Percentiles rank a stretch among this genome's conserved stretches.
These are phyloP conservation scores for Triops cancriformis DNA, from an alignment of 1,140 invertebrate genomes.

Conservation along the genomic window DNA sequence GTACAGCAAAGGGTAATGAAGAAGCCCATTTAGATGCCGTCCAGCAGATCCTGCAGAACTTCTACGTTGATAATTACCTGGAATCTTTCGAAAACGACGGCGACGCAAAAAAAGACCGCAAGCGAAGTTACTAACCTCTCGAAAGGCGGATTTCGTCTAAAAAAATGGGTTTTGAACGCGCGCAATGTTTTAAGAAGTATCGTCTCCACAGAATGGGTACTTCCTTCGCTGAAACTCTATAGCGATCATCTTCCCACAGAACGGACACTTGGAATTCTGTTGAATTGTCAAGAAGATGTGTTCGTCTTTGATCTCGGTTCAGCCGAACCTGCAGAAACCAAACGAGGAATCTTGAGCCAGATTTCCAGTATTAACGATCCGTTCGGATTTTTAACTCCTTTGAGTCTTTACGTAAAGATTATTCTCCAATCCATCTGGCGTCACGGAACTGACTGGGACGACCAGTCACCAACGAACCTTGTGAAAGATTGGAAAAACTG, in stretches of 20 bases:
- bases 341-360: too few species aligned
- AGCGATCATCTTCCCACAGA: not conserved
- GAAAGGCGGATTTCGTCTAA: conserved; percentile 16
- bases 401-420: not conserved
- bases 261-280: conserved; percentile 14
- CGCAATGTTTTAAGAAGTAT: not conserved
- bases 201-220: not conserved
- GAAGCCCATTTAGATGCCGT: conserved; percentile 24
- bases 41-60: conserved; percentile 23
- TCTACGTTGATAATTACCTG: conserved; percentile 42
- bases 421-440: not conserved
- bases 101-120: conserved; percentile 17
- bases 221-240: not conserved
- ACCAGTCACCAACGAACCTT: not conserved
- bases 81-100: conserved; percentile 30
- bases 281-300: too few species aligned
- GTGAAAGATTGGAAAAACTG: not conserved
- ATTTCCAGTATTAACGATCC: not conserved
- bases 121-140: not conserved
- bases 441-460: not conserved
- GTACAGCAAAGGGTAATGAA: conserved; percentile 21
- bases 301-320: too few species aligned
- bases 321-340: not conserved
- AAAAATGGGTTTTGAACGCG: conserved; percentile 9
- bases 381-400: not conserved